A percentile compares a stretch with the other conserved stretches of the same genome.
These are phyloP conservation scores for Phoxinus dragarum DNA, from an alignment of 2,797 vertebrate genomes.

Conservation along the genomic window DNA sequence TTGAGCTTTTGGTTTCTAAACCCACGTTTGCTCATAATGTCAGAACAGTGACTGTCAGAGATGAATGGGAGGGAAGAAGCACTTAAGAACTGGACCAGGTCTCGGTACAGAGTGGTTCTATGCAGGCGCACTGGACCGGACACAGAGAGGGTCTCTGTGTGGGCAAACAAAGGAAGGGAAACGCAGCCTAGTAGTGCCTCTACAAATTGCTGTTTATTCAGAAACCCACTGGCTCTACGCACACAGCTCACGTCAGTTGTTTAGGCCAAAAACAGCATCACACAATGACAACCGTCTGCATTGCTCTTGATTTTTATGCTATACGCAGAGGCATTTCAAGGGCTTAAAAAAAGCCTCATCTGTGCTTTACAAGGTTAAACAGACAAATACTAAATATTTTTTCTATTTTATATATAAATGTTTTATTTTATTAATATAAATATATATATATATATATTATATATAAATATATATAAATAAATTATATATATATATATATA, in stretches of 20 bases:
- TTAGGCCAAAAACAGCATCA: slow-evolving; percentile 51
- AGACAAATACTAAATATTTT: not conserved
- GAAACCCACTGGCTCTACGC: slow-evolving; percentile 51
- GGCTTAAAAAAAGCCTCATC: not conserved
- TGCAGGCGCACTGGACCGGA: slow-evolving; percentile 25
- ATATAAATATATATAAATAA: too few relatives aligned
- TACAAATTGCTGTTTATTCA: slow-evolving; percentile 66
- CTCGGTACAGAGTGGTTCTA: slow-evolving; percentile 58
- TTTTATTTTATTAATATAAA: not conserved
- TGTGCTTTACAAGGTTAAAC: not conserved
- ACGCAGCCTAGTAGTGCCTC: slow-evolving; percentile 63
- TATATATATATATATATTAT: too few relatives aligned
- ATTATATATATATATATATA: too few relatives aligned
- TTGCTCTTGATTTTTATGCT: not conserved
- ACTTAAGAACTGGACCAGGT: slow-evolving; percentile 46
- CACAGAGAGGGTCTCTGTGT: slow-evolving; percentile 66
- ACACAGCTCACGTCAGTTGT: slow-evolving; percentile 64
- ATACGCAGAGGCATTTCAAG: slow-evolving; percentile 3
- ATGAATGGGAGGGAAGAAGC: slow-evolving; percentile 30
- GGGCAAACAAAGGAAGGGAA: slow-evolving; percentile 63
- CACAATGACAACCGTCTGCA: slow-evolving; percentile 17
- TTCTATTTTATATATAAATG: not conserved
- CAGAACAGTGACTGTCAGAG: slow-evolving; percentile 4
- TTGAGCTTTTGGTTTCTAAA: slow-evolving; percentile 6
- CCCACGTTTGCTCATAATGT: slow-evolving; percentile 19